Percentiles rank a stretch among this genome's conserved stretches.
phyloP scores from a whole-genome alignment of 2,888 invertebrate species.

The Junonia oenone region DNA sequence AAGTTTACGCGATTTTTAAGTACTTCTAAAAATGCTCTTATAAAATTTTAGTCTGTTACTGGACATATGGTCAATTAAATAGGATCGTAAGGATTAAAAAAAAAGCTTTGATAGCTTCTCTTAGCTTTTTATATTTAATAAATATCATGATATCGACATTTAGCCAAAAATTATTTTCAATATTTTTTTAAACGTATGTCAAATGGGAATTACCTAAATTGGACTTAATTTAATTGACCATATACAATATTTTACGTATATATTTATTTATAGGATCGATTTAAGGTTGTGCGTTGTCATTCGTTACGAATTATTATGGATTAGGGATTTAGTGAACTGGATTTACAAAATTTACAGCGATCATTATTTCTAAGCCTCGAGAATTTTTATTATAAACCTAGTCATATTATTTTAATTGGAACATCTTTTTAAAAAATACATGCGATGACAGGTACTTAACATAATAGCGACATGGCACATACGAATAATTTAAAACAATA shows the following conservation, averaged over 20 bases:
- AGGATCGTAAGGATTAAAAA: not conserved
- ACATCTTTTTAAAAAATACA: slow-evolving; percentile 9
- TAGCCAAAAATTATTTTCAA: too few species aligned
- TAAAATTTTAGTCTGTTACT: slow-evolving; percentile 14
- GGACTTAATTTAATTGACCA: slow-evolving; percentile 22
- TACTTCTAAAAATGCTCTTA: slow-evolving; percentile 26
- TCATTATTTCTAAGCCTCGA: slow-evolving; percentile 4
- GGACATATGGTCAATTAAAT: slow-evolving; percentile 21
- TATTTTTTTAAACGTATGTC: not conserved
- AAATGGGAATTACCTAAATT: not conserved
- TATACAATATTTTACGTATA: slow-evolving; percentile 20
- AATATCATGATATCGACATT: too few species aligned
- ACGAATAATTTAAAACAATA: not conserved
- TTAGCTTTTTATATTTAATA: not conserved
- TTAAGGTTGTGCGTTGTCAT: slow-evolving; percentile 58
- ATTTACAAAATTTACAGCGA: slow-evolving; percentile 9
- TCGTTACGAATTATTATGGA: slow-evolving; percentile 25
- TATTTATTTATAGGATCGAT: slow-evolving; percentile 38
- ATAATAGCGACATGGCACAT: not conserved
- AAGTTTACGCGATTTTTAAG: slow-evolving; percentile 7
- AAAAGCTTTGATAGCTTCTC: not conserved
- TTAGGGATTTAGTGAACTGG: slow-evolving; percentile 12
- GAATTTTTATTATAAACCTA: slow-evolving; percentile 2
- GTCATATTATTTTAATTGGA: slow-evolving; percentile 12
- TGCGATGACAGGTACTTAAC: not conserved